phyloP scores from a whole-genome alignment of 2,113 vertebrate genomes.

The Papio anubis region DNA sequence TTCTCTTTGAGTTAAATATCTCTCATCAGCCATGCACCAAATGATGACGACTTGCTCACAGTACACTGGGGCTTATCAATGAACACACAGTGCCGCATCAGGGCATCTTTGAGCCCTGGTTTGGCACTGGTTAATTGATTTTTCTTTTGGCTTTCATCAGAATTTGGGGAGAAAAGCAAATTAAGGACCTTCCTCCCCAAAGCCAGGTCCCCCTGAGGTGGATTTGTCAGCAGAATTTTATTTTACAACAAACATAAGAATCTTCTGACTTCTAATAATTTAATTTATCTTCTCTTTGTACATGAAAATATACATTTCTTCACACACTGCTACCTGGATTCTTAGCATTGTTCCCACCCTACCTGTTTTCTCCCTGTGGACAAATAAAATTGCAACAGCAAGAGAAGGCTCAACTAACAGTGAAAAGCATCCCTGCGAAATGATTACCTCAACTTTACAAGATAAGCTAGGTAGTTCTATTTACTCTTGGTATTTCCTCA shows the following conservation, averaged over 20 bases:
- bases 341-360: conserved; percentile 17
- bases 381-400: conserved; percentile 71
- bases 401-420: conserved; percentile 47
- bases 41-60: conserved; percentile 69
- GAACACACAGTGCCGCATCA: conserved; percentile 67
- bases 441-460: conserved; percentile 64
- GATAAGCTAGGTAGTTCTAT: conserved; percentile 72
- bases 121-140: conserved; percentile 76
- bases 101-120: conserved; percentile 68
- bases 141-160: conserved; percentile 78
- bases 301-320: conserved; percentile 78
- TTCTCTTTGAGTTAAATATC: conserved; percentile 77
- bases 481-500: conserved; percentile 68
- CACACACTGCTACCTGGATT: conserved; percentile 68
- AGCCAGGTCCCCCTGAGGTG: conserved; percentile 61
- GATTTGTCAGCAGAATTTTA: conserved; percentile 72
- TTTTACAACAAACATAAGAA: conserved; percentile 74
- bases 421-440: conserved; percentile 49
- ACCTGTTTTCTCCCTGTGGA: conserved; percentile 65
- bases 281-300: conserved; percentile 78
- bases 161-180: conserved; percentile 69
- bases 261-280: conserved; percentile 73
- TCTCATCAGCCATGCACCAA: conserved; percentile 61
- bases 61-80: conserved; percentile 70
- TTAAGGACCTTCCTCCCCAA: conserved; percentile 60